Evolutionary conservation across 2,797 vertebrate genomes (phyloP).

Genomic region (Cuniculus paca): DNA sequence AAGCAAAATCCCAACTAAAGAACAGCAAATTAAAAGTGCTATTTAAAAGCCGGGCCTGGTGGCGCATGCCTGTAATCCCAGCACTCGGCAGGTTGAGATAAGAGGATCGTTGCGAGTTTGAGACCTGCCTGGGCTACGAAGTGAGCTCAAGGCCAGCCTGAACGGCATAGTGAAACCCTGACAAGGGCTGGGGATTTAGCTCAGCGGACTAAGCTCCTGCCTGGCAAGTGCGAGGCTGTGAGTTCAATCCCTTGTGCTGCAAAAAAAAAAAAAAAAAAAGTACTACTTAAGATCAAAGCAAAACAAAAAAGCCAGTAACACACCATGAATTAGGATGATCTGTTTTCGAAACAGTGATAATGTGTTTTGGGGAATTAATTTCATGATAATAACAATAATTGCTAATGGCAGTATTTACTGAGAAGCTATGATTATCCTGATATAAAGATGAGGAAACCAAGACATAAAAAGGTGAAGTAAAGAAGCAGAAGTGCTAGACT

Average conservation of each 20-base stretch:
- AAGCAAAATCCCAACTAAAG: background rate
- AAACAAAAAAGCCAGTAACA: background rate
- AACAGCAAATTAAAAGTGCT: background rate
- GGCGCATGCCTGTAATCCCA: no score
- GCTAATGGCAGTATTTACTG: background rate
- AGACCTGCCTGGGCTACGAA: no score
- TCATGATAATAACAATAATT: background rate
- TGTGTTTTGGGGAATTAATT: background rate
- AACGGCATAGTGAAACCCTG: no score
- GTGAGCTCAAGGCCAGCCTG: no score
- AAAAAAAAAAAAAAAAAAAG: no score
- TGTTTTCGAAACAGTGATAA: background rate
- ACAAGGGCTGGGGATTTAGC: no score
- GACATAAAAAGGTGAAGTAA: background rate
- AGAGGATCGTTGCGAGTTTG: no score
- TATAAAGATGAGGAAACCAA: slow-evolving; percentile 33
- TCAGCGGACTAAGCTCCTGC: no score
- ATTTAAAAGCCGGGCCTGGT: background rate
- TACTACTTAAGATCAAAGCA: background rate
- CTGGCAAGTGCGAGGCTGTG: no score
- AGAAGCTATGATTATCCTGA: background rate
- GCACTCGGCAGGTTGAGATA: no score
- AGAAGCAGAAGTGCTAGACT: background rate
- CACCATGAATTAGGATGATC: background rate
- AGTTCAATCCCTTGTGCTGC: no score